Evolutionary conservation across 1,140 invertebrate species (phyloP).

Genomic region (Lepidurus packardi): DNA sequence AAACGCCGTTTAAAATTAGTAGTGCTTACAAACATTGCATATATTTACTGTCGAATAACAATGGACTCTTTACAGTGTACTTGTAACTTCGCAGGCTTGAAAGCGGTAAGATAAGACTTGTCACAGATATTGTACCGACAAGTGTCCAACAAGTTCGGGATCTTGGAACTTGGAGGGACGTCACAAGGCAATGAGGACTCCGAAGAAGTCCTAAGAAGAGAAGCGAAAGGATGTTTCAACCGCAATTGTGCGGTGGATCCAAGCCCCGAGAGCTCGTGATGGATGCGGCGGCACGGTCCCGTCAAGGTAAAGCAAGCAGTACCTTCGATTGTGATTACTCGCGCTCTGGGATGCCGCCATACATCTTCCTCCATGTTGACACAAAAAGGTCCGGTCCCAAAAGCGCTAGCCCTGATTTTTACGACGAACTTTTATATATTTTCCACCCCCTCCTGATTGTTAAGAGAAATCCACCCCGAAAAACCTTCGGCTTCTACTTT

Average conservation of each 20-base stretch:
- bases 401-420: background rate
- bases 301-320: slow-evolving; percentile 19
- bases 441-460: slow-evolving; percentile 9
- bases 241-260: too few species aligned
- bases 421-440: background rate
- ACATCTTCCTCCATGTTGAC: slow-evolving; percentile 8
- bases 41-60: too few species aligned
- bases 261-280: background rate
- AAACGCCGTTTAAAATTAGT: too few species aligned
- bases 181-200: background rate
- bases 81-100: background rate
- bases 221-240: background rate
- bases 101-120: background rate
- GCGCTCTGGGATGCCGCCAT: slow-evolving; percentile 5
- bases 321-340: slow-evolving; percentile 1
- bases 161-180: background rate
- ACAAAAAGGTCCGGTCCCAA: background rate
- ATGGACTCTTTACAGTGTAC: too few species aligned
- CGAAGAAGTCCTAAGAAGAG: background rate
- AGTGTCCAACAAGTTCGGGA: background rate
- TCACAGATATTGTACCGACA: slow-evolving; percentile 21
- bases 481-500: background rate
- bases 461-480: background rate
- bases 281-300: slow-evolving; percentile 15
- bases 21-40: too few species aligned